Base-by-base conservation (phyloP, 2,888 invertebrate genomes). In the Xylota sylvarum region DNA sequence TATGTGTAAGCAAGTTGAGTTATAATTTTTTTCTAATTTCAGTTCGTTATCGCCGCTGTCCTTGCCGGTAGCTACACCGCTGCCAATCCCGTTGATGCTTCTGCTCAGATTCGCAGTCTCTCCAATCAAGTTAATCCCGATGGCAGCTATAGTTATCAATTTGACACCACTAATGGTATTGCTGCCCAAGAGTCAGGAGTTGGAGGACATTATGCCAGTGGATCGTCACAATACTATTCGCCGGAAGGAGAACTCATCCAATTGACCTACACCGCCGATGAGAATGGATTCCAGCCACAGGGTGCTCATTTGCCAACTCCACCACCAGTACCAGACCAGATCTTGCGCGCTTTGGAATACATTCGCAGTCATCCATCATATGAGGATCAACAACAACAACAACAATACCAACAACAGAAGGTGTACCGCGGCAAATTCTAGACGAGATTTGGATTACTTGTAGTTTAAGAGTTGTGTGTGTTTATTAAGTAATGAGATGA, bases 91-190 rank as follows among this genome's bases (percentile, higher is more conserved):
- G 90, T 88, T 48, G 92, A 92, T 88, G 91, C 90, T 14, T 83
- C 60, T 10, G 92, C 92, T 1, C 90, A 91, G 67, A 89, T 0
- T 4, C 89, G 88, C 92, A 94, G 76, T 92, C 94, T 69, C 83
- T 89, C 50, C 92, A 93, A 76, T 69, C 89, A 92, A 60, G 40
- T 90, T 2, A 90, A 89, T 82, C 90, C 91, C 74, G 94, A 94
- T 79, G 90, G 93, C 19, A 89, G 90, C 62, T 95, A 91, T 90
- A 70, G 89, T 0, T 94, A 91, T 90, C 72, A 82, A 4, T 95
- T 90, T 89, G 92, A 94, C 88, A 95, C 95, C 88, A 92, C 93
- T 14, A 95, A 95, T 89, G 95, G 95, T 19, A 95, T 95, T 89
- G 78, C 90, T 0, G 94, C 91, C 5, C 93, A 94, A 88, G 95